Conservation (phyloP, 2,797 vertebrate genomes). For the Chromis chromis region DNA sequence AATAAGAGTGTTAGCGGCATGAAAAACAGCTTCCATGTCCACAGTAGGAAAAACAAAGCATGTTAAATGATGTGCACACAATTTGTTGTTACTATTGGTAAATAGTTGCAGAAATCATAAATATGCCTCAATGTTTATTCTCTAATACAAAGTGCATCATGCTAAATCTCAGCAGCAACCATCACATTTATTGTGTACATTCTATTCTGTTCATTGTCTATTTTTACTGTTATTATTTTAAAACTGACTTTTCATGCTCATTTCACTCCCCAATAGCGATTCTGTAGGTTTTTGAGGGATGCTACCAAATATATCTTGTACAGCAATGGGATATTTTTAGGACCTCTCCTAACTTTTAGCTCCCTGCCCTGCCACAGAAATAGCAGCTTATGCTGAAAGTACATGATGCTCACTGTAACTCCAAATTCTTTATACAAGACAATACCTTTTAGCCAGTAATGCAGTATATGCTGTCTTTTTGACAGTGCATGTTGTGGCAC, state of each 20-base stretch:
- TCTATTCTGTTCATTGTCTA: background rate
- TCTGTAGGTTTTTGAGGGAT: slow-evolving; percentile 6
- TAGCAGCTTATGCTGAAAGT: background rate
- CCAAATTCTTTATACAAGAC: background rate
- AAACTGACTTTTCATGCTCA: too few relatives aligned
- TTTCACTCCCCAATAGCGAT: background rate
- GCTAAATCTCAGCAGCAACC: background rate
- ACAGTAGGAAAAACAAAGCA: background rate
- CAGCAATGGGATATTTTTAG: slow-evolving; percentile 23
- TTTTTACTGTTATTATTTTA: too few relatives aligned
- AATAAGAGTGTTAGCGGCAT: background rate
- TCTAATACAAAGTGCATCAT: too few relatives aligned
- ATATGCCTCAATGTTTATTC: background rate
- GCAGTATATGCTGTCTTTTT: background rate
- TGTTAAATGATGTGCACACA: background rate
- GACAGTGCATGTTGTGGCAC: background rate
- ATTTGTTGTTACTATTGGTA: background rate
- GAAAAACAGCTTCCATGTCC: background rate
- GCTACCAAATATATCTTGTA: slow-evolving; percentile 16
- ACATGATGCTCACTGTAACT: background rate
- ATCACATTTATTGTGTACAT: background rate
- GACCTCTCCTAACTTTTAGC: slow-evolving; percentile 26
- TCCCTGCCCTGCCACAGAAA: background rate
- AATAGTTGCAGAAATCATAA: background rate
- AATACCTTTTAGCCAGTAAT: background rate